Evolutionary conservation across 2,113 vertebrate genomes (phyloP), one percentile per base, ranked within the genome.

Genomic region (Aspiorhynchus laticeps): DNA sequence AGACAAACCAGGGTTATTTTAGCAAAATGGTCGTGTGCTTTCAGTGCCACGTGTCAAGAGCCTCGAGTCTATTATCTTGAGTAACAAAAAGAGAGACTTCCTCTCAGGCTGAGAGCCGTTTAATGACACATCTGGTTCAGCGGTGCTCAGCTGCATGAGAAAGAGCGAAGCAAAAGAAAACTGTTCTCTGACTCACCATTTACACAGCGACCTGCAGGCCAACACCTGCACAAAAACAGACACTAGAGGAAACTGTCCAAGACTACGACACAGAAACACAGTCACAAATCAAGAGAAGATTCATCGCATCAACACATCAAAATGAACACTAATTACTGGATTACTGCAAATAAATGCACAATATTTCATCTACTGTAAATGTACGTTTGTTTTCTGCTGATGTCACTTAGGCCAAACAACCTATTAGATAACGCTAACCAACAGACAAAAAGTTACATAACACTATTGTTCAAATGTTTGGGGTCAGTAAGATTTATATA

Each of bases 21-120:
- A 41, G 10, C 71, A 41, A 74, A 73, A 74, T n/a, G 36, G 36
- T 41, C 6, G 36, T 74, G 71, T 74, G 21, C 24, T 73, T 41
- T 73, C 69, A 41, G 36, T 73, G 69, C 69, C 36, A 41, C 69
- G 36, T 74, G 71, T 74, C 71, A 74, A 74, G 36, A 74, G 71
- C 36, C 71, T 74, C 0, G 21, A 74, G 36, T 74, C 71, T 74
- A 74, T 74, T 74, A 74, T 74, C 69, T 51, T 63, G 59, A 87
- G 67, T 46, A 65, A 48, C 51, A 53, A 38, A 80, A 75, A 81
- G 76, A 67, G 63, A 67, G 76, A 84, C 21, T 33, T 56, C 36
- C 76, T 81, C 67, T 76, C 48, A 56, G 65, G 82, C 26, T 24
- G 56, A 46, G 75, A 63, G 80, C 11, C 43, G 28, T 88, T 85